A percentile compares a stretch with the other conserved stretches of the same genome.
Evolutionary conservation across 2,888 invertebrate species (phyloP).

Genomic region (Tiliacea citrago): DNA sequence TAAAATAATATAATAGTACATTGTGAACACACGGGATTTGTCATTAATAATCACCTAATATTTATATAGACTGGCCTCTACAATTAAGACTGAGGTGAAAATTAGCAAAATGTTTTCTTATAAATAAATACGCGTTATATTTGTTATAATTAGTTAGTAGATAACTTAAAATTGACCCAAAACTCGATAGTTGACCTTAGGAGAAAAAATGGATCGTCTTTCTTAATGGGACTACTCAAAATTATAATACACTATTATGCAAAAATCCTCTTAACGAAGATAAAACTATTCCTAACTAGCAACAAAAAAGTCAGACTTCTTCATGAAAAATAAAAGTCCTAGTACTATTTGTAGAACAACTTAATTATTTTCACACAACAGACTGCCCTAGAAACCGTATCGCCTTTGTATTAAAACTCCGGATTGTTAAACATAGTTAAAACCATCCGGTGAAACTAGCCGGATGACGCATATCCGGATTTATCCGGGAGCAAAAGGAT

Average conservation of each 20-base stretch:
- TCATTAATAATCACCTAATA: no score
- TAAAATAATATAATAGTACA: no score
- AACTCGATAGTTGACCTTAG: background rate
- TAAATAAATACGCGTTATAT: no score
- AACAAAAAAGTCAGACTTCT: background rate
- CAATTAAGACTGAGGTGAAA: no score
- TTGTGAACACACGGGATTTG: no score
- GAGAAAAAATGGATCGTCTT: background rate
- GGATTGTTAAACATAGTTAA: slow-evolving; percentile 67
- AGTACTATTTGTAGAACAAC: slow-evolving; percentile 26
- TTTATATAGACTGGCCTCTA: no score
- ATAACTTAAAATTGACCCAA: background rate
- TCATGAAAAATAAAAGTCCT: background rate
- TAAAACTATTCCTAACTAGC: background rate
- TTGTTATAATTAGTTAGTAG: background rate
- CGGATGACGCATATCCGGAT: slow-evolving; percentile 63
- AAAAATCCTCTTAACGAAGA: no score
- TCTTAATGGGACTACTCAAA: no score
- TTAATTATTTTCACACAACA: slow-evolving; percentile 35
- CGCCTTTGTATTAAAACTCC: slow-evolving; percentile 52
- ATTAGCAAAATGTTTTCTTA: no score
- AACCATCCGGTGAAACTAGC: slow-evolving; percentile 66
- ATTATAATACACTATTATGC: no score
- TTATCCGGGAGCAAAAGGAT: slow-evolving; percentile 34
- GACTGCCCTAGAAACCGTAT: slow-evolving; percentile 40